phyloP scores from a whole-genome alignment of 2,113 vertebrate genomes.

The Chloebia gouldiae region DNA sequence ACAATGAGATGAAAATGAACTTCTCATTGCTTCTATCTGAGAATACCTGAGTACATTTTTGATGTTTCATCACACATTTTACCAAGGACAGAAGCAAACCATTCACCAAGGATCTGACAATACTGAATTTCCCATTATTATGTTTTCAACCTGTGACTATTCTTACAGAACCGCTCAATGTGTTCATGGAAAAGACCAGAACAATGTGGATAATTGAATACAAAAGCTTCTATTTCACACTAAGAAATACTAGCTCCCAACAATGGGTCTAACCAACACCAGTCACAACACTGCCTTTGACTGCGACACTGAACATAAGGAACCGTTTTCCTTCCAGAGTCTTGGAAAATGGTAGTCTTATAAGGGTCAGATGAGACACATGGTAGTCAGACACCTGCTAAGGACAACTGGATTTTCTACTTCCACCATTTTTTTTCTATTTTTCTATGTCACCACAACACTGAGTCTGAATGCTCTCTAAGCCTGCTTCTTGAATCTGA shows the following conservation, averaged over 20 bases:
- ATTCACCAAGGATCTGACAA: neutral
- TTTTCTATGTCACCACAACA: neutral
- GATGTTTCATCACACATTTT: neutral
- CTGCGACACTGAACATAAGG: neutral
- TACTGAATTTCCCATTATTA: neutral
- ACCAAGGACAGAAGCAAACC: neutral
- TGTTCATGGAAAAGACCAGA: neutral
- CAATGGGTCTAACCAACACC: neutral
- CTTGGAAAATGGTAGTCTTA: neutral
- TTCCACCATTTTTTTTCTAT: neutral
- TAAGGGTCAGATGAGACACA: neutral
- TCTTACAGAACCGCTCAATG: fast-evolving
- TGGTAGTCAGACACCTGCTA: neutral
- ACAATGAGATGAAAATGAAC: neutral
- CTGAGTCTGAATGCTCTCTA: neutral
- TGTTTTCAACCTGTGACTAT: neutral
- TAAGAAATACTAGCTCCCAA: neutral
- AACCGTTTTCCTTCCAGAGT: neutral
- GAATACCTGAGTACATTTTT: neutral
- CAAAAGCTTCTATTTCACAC: neutral
- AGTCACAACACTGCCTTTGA: neutral
- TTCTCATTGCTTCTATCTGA: neutral
- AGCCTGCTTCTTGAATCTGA: neutral
- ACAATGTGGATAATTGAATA: neutral
- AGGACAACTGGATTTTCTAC: neutral